Conservation (phyloP, 2,797 vertebrate genomes). For the Siniperca obscura region DNA sequence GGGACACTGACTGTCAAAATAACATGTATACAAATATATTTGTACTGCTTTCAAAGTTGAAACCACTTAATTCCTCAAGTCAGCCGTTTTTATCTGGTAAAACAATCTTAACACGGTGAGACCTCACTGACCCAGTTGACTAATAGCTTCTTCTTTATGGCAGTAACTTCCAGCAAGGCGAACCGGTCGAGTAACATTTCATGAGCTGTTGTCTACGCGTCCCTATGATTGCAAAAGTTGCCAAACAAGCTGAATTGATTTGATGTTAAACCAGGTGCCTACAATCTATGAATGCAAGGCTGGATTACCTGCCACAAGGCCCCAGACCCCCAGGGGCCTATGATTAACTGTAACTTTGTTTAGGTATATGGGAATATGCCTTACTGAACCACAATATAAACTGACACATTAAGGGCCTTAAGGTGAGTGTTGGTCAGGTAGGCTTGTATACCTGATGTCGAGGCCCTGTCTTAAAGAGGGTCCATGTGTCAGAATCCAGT, state of each 20-base stretch:
- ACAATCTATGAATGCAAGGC: neutral
- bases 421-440: too few relatives aligned
- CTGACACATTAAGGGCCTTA: too few relatives aligned
- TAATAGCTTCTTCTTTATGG: neutral
- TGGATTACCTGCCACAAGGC: neutral
- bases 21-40: neutral
- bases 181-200: neutral
- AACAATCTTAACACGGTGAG: neutral
- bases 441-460: too few relatives aligned
- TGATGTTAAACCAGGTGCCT: too few relatives aligned
- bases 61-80: neutral
- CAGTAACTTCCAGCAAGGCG: fast-evolving
- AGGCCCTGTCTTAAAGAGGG: too few relatives aligned
- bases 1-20: neutral
- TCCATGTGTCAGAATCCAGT: too few relatives aligned
- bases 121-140: neutral
- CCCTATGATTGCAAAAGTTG: neutral
- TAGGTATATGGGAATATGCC: too few relatives aligned
- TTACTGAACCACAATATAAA: too few relatives aligned
- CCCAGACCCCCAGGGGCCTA: too few relatives aligned
- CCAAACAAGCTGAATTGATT: neutral
- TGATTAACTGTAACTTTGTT: neutral
- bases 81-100: neutral
- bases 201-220: neutral
- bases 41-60: neutral